A percentile compares a stretch with the other conserved stretches of the same genome.
These are phyloP conservation scores for Megamerina dolium DNA, from an alignment of 2,888 invertebrate genomes.

Conservation along the genomic window DNA sequence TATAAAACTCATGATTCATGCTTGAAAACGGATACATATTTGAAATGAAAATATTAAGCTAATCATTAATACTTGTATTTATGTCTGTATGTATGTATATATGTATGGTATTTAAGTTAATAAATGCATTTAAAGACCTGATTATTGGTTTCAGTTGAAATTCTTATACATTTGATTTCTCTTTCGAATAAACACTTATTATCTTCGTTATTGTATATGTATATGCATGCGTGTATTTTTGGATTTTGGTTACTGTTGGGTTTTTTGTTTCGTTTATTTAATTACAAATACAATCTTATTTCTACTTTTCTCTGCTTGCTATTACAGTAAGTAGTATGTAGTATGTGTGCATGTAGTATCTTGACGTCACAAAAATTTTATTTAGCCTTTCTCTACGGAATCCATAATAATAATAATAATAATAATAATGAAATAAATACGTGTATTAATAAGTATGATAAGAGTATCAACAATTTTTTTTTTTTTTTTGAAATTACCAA, in stretches of 20 bases:
- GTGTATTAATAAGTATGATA: no score
- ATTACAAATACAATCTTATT: constrained; percentile 8
- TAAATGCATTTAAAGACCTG: constrained; percentile 44
- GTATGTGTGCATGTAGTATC: constrained; percentile 28
- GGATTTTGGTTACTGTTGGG: background rate
- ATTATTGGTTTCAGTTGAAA: constrained; percentile 33
- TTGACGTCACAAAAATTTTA: constrained; percentile 49
- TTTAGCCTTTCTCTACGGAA: constrained; percentile 41
- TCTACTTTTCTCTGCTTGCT: constrained; percentile 15
- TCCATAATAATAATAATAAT: constrained; percentile 39
- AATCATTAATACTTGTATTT: constrained; percentile 1
- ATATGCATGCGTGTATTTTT: constrained; percentile 15
- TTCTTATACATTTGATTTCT: constrained; percentile 6
- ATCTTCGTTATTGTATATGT: constrained; percentile 18
- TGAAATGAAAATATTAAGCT: constrained; percentile 7
- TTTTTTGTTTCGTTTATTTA: constrained; percentile 8
- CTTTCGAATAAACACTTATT: constrained; percentile 3
- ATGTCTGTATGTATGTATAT: no score
- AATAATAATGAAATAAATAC: background rate
- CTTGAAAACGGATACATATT: background rate
- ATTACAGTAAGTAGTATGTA: background rate
- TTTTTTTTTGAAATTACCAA: no score
- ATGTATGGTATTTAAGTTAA: constrained; percentile 11
- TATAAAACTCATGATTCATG: no score
- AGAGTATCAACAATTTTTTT: no score